Conservation (phyloP, 2,113 vertebrate genomes). For the Hyaena hyaena region DNA sequence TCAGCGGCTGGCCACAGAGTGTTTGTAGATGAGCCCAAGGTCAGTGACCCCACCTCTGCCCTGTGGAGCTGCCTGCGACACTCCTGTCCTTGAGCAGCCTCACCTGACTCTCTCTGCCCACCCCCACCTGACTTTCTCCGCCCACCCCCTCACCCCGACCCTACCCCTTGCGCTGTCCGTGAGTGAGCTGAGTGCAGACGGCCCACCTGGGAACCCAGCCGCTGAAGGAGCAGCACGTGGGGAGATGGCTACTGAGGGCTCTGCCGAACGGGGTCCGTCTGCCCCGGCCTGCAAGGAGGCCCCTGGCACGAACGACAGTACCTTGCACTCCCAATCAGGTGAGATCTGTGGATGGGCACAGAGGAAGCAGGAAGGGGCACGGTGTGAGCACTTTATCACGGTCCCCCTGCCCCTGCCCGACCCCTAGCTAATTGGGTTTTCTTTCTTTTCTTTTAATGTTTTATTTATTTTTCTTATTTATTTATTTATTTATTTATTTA, state of each 20-base stretch:
- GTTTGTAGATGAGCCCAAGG: constrained; percentile 42
- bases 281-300: neutral
- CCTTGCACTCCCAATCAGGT: neutral
- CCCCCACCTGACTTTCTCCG: neutral
- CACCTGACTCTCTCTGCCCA: neutral
- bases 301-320: too few species aligned
- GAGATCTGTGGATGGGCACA: neutral
- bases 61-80: neutral
- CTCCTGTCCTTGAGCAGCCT: neutral
- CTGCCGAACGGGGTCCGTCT: neutral
- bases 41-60: neutral
- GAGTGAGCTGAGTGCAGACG: neutral
- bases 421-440: neutral
- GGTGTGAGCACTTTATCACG: neutral
- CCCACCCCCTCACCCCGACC: too few species aligned
- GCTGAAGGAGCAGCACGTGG: neutral
- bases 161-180: rapidly evolving
- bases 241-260: neutral
- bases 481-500: too few species aligned
- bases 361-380: neutral
- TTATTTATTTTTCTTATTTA: too few species aligned
- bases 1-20: neutral
- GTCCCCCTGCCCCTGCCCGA: neutral
- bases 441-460: neutral
- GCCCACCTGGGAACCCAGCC: neutral